Evolutionary conservation across 2,888 invertebrate species (phyloP).

Genomic region (Trilocha varians): DNA sequence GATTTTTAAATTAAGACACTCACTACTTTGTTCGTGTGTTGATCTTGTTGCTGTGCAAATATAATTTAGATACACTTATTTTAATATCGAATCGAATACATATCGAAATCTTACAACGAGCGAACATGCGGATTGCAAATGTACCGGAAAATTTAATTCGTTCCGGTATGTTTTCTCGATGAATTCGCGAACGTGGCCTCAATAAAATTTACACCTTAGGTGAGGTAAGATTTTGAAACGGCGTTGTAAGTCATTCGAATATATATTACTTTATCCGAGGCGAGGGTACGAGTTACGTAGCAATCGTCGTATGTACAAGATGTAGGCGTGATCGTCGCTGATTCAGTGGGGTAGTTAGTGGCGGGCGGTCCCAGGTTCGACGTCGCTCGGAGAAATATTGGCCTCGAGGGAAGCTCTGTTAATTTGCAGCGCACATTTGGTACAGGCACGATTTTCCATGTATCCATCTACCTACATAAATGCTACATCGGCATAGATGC

Average conservation of each 20-base stretch:
- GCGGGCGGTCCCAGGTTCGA: conserved; percentile 66
- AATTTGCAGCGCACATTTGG: conserved; percentile 63
- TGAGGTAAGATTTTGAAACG: conserved; percentile 41
- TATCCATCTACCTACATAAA: conserved; percentile 28
- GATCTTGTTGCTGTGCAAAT: neutral
- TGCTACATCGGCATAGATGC: conserved; percentile 29
- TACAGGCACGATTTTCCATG: conserved; percentile 59
- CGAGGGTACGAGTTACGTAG: conserved; percentile 55
- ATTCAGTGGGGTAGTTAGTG: conserved; percentile 71
- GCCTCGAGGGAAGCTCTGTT: conserved; percentile 64
- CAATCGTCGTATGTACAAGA: conserved; percentile 69
- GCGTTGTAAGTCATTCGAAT: conserved; percentile 46
- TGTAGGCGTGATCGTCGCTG: conserved; percentile 72
- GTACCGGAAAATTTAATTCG: neutral
- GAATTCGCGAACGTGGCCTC: conserved; percentile 14
- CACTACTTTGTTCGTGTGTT: conserved; percentile 9
- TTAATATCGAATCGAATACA: neutral
- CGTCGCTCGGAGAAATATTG: conserved; percentile 68
- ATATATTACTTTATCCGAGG: conserved; percentile 59
- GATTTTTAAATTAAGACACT: conserved; percentile 13
- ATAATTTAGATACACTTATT: neutral
- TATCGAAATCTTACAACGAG: neutral
- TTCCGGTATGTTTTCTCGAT: conserved; percentile 4
- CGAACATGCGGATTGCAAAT: conserved; percentile 1
- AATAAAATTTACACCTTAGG: conserved; percentile 24